phyloP scores from a whole-genome alignment of 1,140 invertebrate species.

The Diabrotica undecimpunctata region DNA sequence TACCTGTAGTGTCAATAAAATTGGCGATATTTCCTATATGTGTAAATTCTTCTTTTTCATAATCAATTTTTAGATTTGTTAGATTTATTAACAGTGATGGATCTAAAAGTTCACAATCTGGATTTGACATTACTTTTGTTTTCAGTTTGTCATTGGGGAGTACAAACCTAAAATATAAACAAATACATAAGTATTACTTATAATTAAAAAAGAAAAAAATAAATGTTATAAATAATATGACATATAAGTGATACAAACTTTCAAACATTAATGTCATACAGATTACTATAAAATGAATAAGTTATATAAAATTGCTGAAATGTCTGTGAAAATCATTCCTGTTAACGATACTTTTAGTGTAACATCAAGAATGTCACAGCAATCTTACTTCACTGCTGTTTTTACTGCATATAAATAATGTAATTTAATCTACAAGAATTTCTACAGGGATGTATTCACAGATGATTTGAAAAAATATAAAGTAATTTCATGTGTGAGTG shows the following conservation, averaged over 20 bases:
- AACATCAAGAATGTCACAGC: no score
- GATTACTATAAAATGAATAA: neutral
- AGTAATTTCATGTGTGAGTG: no score
- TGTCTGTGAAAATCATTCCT: neutral
- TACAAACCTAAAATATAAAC: neutral
- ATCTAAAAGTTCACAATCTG: neutral
- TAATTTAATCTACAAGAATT: no score
- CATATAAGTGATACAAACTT: neutral
- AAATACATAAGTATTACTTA: neutral
- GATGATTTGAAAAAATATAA: no score
- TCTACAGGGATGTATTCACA: no score
- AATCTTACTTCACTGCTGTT: no score
- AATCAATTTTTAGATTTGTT: constrained; percentile 64
- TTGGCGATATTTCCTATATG: constrained; percentile 65
- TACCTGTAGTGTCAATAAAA: constrained; percentile 69
- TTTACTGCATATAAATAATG: no score
- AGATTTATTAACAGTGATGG: constrained; percentile 78
- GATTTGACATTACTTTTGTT: neutral
- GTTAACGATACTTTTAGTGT: neutral
- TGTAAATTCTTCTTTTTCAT: constrained; percentile 69
- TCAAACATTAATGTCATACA: no score
- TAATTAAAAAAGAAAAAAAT: neutral
- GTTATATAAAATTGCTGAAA: neutral
- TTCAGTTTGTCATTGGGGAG: neutral
- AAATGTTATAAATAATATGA: neutral